Conservation (phyloP, 2,888 invertebrate species). For the Papilio elwesi region DNA sequence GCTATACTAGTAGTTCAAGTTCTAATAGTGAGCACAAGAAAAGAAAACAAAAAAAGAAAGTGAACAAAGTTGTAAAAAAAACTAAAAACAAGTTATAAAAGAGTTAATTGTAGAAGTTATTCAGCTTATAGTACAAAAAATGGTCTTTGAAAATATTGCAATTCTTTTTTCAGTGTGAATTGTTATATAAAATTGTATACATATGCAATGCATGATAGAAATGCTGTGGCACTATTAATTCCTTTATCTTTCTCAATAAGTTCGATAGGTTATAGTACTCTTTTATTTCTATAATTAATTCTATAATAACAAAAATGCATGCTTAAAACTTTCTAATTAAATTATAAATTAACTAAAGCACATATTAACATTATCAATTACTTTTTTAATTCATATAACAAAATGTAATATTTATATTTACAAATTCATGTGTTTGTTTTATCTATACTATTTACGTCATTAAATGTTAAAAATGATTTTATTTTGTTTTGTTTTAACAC, state of each 20-base stretch:
- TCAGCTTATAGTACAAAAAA: conserved; percentile 33
- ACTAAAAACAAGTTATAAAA: conserved; percentile 49
- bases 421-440: not conserved
- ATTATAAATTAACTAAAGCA: conserved; percentile 4
- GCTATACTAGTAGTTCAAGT: conserved; percentile 59
- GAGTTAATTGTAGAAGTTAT: conserved; percentile 13
- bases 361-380: not conserved
- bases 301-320: not conserved
- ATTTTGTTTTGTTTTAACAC: not conserved
- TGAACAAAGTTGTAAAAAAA: conserved; percentile 55
- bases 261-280: not conserved
- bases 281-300: not conserved
- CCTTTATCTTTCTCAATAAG: not conserved
- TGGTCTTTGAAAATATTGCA: conserved; percentile 19
- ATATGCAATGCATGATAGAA: conserved; percentile 9
- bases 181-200: not conserved
- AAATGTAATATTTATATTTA: conserved; percentile 7
- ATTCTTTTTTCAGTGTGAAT: not conserved
- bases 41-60: conserved; percentile 57
- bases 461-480: not conserved
- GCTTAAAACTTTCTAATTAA: not conserved
- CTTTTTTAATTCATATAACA: not conserved
- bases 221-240: not conserved
- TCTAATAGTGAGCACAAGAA: conserved; percentile 63
- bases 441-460: not conserved